These are phyloP conservation scores for Macrotis lagotis DNA, from an alignment of 2,113 vertebrate genomes.

Conservation along the genomic window DNA sequence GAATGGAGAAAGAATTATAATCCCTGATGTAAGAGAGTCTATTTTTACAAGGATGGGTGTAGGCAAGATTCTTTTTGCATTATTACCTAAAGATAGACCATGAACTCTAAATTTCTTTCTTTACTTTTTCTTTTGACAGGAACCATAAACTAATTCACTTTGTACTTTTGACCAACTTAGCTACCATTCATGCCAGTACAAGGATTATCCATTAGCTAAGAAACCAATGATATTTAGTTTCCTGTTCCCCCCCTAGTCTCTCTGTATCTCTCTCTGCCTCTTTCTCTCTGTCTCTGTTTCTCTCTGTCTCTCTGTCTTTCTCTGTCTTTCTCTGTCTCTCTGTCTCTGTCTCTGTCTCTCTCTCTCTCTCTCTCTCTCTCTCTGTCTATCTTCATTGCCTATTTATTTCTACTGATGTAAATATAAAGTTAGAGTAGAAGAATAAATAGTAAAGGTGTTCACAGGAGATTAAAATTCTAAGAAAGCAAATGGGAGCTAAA, in stretches of 20 bases:
- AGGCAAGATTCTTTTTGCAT: background rate
- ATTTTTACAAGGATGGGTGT: background rate
- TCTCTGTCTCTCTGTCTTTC: no score
- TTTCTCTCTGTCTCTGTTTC: no score
- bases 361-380: background rate
- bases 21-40: conserved; percentile 36
- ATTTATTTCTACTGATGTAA: background rate
- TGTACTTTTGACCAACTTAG: background rate
- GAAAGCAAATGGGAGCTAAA: background rate
- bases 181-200: background rate
- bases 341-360: background rate
- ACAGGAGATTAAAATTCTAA: background rate
- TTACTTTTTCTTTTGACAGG: background rate
- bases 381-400: background rate
- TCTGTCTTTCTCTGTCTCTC: background rate
- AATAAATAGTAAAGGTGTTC: background rate
- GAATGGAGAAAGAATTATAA: background rate
- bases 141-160: background rate
- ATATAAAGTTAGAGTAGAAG: background rate
- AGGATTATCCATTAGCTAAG: background rate
- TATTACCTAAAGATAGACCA: background rate
- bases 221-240: background rate
- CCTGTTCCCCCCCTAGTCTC: background rate
- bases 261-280: background rate
- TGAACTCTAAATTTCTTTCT: background rate